Base-by-base conservation (phyloP, 2,113 vertebrate species). In the Speoplatyrhinus poulsoni region DNA sequence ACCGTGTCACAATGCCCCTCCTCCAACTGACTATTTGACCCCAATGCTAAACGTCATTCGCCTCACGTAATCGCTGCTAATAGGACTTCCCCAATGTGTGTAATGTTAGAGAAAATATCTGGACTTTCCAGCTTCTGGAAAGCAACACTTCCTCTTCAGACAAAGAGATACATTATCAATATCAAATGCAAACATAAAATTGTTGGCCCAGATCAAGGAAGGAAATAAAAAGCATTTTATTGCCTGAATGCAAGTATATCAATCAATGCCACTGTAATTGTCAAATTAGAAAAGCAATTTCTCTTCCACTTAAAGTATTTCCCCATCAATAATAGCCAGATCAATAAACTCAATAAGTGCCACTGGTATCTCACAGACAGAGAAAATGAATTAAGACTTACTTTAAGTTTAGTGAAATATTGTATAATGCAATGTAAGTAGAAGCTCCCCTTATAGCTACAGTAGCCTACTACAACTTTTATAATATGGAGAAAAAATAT, bases 71-170 rank as follows among this genome's bases (percentile, higher is more conserved):
- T 41, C 7, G 4, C 36, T 41, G 7, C 36, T 41, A 41, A 41
- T 2, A 26, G 26, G 26, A 41, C 7, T 41, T 41, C 4, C 36
- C 26, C 26, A 26, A 26, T 26, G 26, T 41, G 1, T 41, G 36
- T 41, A 41, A 6, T 41, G 36, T 41, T 41, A 41, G 36, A 41
- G 36, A 41, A 41, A 41, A 41, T 3, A 13, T 17, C 15, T 32
- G 19, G 56, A 33, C 7, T 57, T 67, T 33, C 48, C 16, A 64
- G 33, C 59, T 71, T 73, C 60, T 68, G 47, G 63, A 65, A 26
- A 26, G 26, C 71, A 46, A 9, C 60, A 15, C 62, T 77, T 68
- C 54, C 12, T 7, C 50, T 60, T 57, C 62, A 61, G 6, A 69
- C 11, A 58, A 49, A n/a, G 4, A n/a, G 52, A 17, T 7, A 26